Evolutionary conservation across 1,140 invertebrate genomes (phyloP), one percentile per base, ranked within the genome.

Genomic region (Caerostris extrusa): DNA sequence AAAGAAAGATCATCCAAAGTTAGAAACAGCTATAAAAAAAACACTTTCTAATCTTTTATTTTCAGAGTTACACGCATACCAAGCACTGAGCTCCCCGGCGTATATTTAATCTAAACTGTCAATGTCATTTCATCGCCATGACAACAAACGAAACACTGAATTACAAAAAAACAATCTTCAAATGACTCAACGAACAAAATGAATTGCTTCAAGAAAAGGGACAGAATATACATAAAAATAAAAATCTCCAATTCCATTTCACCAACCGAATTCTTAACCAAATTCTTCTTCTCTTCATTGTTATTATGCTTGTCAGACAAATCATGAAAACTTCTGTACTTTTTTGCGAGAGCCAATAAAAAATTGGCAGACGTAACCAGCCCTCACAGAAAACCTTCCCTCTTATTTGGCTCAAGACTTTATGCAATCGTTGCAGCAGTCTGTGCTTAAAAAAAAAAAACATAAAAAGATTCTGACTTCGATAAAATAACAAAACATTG

Each of bases 111-210:
- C 69, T 19, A 71, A 19, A 71, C 69, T 50, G 71, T 77, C 71
- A 34, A 53, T 53, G 71, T 77, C 71, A 77, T 77, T 77, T 77
- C 71, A 77, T 77, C 53, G 71, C 10, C 71, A 77, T 77, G 12
- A 34, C 50, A 77, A 77, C 71, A 77, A 77, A 12, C 71, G 71
- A 77, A 77, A 77, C 71, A 77, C 50, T 77, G 71, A 77, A 77
- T 34, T 50, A 77, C 50, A 53, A 71, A 77, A 77, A 77, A 77
- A 34, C 50, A 12, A 77, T 77, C 12, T 77, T 77, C 71, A 10
- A 77, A 77, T 12, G 50, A 64, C 17, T 64, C 61, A 17, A 64
- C 61, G 61, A 64, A 34, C 34, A 34, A 77, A 77, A 77, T 77
- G 71, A 77, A 77, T 77, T 77, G 71, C 71, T 77, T 77, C 53